Percentiles rank a stretch among this genome's conserved stretches.
Conservation (phyloP, 1,140 invertebrate species). For the Hydropsyche tenuis region DNA sequence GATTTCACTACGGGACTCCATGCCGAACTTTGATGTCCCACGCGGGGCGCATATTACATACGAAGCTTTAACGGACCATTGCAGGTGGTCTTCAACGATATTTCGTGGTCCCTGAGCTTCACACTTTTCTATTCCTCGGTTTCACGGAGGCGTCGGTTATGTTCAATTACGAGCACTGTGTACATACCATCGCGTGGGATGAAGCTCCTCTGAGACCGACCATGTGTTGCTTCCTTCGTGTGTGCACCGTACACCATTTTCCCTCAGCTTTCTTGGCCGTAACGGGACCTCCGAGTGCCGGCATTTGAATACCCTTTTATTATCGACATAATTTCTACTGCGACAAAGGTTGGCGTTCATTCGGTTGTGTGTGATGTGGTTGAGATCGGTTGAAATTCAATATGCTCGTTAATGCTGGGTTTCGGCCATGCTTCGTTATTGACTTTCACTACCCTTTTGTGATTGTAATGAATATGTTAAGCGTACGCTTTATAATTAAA, state of each 20-base stretch:
- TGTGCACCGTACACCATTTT: neutral
- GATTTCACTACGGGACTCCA: neutral
- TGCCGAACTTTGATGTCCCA: constrained; percentile 1
- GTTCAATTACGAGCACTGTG: constrained; percentile 20
- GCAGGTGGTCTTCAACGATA: constrained; percentile 11
- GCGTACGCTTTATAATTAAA: too few species aligned
- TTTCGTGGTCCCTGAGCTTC: too few species aligned
- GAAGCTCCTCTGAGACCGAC: neutral
- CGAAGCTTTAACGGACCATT: neutral
- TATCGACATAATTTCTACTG: neutral
- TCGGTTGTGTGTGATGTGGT: too few species aligned
- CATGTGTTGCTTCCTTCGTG: neutral
- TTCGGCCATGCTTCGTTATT: too few species aligned
- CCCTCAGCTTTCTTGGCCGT: neutral
- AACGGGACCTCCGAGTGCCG: neutral
- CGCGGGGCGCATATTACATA: constrained; percentile 7
- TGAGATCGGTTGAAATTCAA: too few species aligned
- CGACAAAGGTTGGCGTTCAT: too few species aligned
- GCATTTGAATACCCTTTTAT: constrained; percentile 9
- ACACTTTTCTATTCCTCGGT: neutral
- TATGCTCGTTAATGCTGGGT: too few species aligned
- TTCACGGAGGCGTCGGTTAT: constrained; percentile 4
- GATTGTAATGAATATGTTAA: too few species aligned
- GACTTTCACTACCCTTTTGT: too few species aligned
- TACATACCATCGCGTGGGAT: neutral